phyloP scores from a whole-genome alignment of 1,140 invertebrate genomes.

The Manduca sexta region DNA sequence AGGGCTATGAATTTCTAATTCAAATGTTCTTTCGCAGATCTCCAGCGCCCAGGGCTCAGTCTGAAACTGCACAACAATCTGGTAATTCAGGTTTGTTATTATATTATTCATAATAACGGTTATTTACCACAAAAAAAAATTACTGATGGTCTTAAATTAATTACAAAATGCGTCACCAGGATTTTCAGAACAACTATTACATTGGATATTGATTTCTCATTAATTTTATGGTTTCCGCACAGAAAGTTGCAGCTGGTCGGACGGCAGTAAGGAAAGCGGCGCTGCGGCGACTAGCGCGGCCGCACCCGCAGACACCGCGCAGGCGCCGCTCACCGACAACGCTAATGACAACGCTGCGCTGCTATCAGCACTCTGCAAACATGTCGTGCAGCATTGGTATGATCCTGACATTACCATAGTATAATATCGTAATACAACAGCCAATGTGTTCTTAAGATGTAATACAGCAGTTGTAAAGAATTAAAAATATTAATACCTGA shows the following conservation, averaged over 20 bases:
- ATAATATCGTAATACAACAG: no score
- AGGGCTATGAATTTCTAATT: no score
- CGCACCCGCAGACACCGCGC: slow-evolving; percentile 16
- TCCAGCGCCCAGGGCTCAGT: slow-evolving; percentile 56
- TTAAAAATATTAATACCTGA: no score
- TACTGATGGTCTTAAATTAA: no score
- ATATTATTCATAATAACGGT: no score
- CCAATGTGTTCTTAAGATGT: no score
- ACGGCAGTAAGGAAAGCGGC: slow-evolving; percentile 53
- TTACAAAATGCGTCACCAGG: no score
- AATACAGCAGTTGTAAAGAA: no score
- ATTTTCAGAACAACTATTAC: no score
- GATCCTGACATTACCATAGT: no score
- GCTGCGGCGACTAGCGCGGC: slow-evolving; percentile 14
- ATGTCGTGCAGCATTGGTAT: slow-evolving; percentile 61
- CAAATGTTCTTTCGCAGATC: slow-evolving; percentile 27
- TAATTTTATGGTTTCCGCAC: neutral
- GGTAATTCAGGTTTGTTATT: slow-evolving; percentile 38
- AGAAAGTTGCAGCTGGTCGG: slow-evolving; percentile 68
- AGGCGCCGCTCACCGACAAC: slow-evolving; percentile 35
- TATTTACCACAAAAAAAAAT: no score
- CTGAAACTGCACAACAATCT: slow-evolving; percentile 57
- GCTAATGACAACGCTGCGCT: slow-evolving; percentile 53
- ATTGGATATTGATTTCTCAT: no score
- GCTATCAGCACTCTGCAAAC: slow-evolving; percentile 57